These are phyloP conservation scores for Octomys mimax DNA, from an alignment of 2,797 vertebrate genomes.

Conservation along the genomic window DNA sequence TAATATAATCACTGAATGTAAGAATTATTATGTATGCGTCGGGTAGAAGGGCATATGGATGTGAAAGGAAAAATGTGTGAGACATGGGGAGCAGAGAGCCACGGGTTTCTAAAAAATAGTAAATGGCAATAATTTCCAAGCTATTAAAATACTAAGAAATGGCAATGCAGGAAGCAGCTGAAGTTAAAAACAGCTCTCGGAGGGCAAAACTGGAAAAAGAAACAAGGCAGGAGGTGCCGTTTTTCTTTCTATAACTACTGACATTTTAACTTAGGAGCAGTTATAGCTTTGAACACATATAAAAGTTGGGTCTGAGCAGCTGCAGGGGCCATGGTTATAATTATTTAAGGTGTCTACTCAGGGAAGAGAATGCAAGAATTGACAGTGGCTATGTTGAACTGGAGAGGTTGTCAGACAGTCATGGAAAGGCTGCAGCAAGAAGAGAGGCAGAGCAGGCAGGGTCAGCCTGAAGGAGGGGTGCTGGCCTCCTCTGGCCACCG, in stretches of 20 bases:
- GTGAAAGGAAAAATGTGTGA: neutral
- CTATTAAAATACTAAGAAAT: conserved; percentile 15
- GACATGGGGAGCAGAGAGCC: neutral
- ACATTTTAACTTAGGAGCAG: neutral
- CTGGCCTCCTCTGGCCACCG: neutral
- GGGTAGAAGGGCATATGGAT: neutral
- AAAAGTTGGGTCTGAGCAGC: neutral
- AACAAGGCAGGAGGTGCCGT: neutral
- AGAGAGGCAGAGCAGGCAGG: neutral
- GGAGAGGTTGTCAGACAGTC: neutral
- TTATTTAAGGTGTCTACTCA: neutral
- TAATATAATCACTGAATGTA: neutral
- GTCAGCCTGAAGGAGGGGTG: neutral
- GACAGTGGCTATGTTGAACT: neutral
- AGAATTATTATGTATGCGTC: neutral
- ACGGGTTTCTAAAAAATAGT: neutral
- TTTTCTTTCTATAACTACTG: neutral
- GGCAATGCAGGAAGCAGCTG: neutral
- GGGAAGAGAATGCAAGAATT: neutral
- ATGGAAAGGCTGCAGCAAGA: neutral
- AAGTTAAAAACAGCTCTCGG: neutral
- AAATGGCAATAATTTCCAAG: neutral
- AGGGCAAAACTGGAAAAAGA: neutral
- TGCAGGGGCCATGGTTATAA: neutral
- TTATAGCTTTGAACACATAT: neutral